These are phyloP conservation scores for Cataglyphis livida DNA, from an alignment of 2,888 invertebrate species.

Conservation along the genomic window DNA sequence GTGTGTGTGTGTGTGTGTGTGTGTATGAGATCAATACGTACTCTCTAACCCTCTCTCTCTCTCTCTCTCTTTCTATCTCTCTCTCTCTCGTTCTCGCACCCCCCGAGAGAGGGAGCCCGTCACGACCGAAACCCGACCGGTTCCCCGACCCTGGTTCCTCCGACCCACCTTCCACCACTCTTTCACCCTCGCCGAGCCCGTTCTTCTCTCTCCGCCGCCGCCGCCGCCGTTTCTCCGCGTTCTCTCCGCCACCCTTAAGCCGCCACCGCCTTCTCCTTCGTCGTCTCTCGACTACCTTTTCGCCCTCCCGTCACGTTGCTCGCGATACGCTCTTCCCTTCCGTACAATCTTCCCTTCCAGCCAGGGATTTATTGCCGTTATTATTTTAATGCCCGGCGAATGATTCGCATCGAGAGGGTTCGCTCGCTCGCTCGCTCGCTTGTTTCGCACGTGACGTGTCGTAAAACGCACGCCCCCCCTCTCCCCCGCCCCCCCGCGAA, in stretches of 20 bases:
- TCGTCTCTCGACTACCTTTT: constrained; percentile 29
- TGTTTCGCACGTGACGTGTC: not conserved
- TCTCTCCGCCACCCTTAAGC: constrained; percentile 31
- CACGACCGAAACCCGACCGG: constrained; percentile 63
- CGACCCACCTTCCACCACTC: constrained; percentile 48
- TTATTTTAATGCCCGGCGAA: constrained; percentile 69
- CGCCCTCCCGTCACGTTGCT: constrained; percentile 37
- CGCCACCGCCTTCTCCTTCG: constrained; percentile 38
- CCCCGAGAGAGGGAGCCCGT: constrained; percentile 28
- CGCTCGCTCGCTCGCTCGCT: constrained; percentile 10
- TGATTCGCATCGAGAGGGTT: constrained; percentile 30
- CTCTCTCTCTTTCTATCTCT: constrained; percentile 55
- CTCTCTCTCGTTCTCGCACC: constrained; percentile 53
- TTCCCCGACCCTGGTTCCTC: constrained; percentile 56
- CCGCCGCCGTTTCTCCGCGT: not conserved
- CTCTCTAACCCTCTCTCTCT: constrained; percentile 67
- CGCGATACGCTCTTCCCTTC: constrained; percentile 8
- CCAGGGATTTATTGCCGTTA: constrained; percentile 58
- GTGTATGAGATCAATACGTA: constrained; percentile 78
- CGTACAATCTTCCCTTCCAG: not conserved
- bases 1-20: constrained; percentile 5
- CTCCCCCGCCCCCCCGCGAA: not conserved
- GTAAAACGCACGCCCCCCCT: not conserved
- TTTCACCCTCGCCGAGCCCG: constrained; percentile 39
- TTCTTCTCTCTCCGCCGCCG: constrained; percentile 18